phyloP scores from a whole-genome alignment of 2,113 vertebrate species.

The Catagonus wagneri region DNA sequence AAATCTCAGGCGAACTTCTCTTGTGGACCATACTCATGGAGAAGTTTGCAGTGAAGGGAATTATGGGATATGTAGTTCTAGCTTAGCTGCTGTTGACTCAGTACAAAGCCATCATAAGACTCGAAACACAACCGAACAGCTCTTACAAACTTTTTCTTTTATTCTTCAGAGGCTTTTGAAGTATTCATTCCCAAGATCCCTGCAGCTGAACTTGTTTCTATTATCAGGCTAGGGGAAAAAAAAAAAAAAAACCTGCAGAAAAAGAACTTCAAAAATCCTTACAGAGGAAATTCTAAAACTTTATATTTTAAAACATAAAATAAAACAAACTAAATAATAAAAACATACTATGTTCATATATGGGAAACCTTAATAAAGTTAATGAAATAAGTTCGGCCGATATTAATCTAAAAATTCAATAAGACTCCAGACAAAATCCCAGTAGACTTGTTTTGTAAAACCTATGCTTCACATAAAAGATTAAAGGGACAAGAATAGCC shows the following conservation, averaged over 20 bases:
- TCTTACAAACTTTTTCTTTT: background rate
- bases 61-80: background rate
- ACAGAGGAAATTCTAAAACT: background rate
- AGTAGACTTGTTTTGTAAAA: background rate
- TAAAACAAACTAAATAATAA: conserved; percentile 13
- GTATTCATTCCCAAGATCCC: background rate
- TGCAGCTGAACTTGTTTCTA: background rate
- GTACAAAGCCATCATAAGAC: background rate
- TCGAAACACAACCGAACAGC: background rate
- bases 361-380: background rate
- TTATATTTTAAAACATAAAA: background rate
- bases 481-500: background rate
- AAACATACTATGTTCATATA: background rate
- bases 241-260: background rate
- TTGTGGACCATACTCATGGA: background rate
- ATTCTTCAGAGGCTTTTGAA: background rate
- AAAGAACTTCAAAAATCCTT: background rate
- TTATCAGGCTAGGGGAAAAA: background rate
- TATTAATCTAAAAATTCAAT: background rate
- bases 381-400: background rate
- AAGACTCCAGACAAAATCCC: background rate
- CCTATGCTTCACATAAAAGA: background rate
- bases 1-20: background rate
- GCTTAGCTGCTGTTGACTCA: background rate
- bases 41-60: background rate